These are phyloP conservation scores for Forbesichthys agassizii DNA, from an alignment of 2,113 vertebrate genomes.

Conservation along the genomic window DNA sequence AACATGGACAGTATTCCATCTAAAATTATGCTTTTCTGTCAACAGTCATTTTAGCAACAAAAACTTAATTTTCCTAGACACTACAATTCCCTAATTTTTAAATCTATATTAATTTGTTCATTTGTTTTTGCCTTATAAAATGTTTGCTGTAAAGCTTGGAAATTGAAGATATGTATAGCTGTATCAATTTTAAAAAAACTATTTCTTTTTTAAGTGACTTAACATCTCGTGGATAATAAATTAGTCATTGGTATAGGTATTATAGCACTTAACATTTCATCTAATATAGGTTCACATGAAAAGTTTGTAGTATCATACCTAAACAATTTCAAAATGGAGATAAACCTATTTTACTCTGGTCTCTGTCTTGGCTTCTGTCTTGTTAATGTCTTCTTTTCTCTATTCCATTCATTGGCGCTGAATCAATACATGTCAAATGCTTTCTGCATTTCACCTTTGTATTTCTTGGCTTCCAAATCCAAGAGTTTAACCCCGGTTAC, in stretches of 20 bases:
- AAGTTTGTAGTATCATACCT: not conserved
- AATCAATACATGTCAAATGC: not conserved
- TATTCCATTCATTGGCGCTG: not conserved
- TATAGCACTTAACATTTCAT: not conserved
- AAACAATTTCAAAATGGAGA: not conserved
- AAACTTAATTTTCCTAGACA: not conserved
- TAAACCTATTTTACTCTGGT: not conserved
- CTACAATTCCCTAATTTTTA: not conserved
- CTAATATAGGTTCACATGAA: not conserved
- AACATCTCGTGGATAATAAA: not conserved
- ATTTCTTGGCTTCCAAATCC: not conserved
- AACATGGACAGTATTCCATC: not conserved
- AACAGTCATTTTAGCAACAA: not conserved
- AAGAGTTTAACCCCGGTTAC: not conserved
- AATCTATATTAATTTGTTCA: not conserved
- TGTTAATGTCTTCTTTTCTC: not conserved
- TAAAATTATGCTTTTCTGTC: too few relatives aligned
- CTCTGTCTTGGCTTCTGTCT: not conserved
- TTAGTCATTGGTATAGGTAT: not conserved
- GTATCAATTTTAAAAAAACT: too few relatives aligned
- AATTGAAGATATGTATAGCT: slow-evolving; percentile 18
- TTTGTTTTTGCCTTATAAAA: slow-evolving; percentile 33
- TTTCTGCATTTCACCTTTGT: not conserved
- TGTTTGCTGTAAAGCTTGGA: slow-evolving; percentile 15
- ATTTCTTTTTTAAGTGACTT: not conserved